phyloP scores from a whole-genome alignment of 2,797 vertebrate species.

The Austrolebias charrua region DNA sequence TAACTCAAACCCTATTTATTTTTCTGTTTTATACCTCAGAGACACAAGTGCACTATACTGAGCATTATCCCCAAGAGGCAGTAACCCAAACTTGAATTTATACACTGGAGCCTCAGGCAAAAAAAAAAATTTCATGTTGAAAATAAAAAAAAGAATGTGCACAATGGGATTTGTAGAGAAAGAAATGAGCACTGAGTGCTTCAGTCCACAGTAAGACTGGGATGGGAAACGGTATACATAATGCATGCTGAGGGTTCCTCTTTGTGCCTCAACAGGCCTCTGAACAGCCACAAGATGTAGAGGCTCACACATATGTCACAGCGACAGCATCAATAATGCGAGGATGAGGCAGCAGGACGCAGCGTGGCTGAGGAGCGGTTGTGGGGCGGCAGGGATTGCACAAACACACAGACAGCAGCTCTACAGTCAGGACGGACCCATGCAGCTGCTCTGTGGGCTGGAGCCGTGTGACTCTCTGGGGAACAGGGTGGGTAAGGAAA shows the following conservation, averaged over 20 bases:
- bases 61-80: no score
- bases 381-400: background rate
- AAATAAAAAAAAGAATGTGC: slow-evolving; percentile 18
- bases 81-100: no score
- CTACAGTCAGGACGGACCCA: slow-evolving; percentile 3
- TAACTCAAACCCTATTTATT: no score
- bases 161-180: slow-evolving; percentile 14
- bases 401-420: slow-evolving; percentile 11
- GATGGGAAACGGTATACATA: slow-evolving; percentile 25
- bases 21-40: no score
- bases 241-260: background rate
- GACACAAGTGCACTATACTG: no score
- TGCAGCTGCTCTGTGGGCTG: slow-evolving; percentile 6
- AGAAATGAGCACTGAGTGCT: slow-evolving; percentile 7
- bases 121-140: no score
- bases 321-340: background rate
- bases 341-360: background rate
- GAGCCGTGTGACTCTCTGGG: slow-evolving; percentile 26
- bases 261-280: background rate
- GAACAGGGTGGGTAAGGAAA: slow-evolving; percentile 11
- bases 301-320: background rate
- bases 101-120: no score
- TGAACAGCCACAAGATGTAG: background rate
- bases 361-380: slow-evolving; percentile 10
- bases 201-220: slow-evolving; percentile 10